Evolutionary conservation across 2,797 vertebrate species (phyloP).

Genomic region (Pteropus rufus): DNA sequence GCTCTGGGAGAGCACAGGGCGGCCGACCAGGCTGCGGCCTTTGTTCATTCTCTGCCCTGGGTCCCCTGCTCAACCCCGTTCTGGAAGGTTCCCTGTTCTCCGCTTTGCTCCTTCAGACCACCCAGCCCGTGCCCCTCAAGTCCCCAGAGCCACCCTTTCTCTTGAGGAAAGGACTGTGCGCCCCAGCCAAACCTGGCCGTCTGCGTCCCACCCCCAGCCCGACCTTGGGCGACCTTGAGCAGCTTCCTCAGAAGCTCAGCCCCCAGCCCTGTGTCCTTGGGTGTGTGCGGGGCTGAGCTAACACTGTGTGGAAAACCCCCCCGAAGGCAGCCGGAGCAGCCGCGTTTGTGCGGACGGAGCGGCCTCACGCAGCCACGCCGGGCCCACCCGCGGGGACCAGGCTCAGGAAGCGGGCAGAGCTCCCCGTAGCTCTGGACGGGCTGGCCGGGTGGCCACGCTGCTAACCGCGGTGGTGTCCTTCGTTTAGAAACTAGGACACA

Average conservation of each 20-base stretch:
- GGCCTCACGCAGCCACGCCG: background rate
- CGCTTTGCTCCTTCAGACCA: accelerated
- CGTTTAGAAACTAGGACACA: background rate
- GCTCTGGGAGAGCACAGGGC: background rate
- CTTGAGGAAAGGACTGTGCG: too few species aligned
- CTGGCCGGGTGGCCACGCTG: background rate
- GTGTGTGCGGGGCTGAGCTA: background rate
- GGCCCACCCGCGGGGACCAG: too few species aligned
- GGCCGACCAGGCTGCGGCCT: background rate
- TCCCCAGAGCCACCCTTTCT: background rate
- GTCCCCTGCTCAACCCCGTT: background rate
- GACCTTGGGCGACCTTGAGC: background rate
- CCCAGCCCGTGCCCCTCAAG: background rate
- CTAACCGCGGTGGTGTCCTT: background rate
- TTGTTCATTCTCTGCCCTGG: too few species aligned
- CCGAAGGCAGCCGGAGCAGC: background rate
- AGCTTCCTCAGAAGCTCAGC: background rate
- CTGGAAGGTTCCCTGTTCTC: background rate
- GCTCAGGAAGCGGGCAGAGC: background rate
- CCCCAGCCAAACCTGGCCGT: background rate
- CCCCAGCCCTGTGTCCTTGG: background rate
- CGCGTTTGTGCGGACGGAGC: background rate
- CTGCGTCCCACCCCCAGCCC: background rate
- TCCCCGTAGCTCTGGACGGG: accelerated
- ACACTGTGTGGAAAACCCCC: background rate